These are phyloP conservation scores for Hyperoodon ampullatus DNA, from an alignment of 2,113 vertebrate species.

Conservation along the genomic window DNA sequence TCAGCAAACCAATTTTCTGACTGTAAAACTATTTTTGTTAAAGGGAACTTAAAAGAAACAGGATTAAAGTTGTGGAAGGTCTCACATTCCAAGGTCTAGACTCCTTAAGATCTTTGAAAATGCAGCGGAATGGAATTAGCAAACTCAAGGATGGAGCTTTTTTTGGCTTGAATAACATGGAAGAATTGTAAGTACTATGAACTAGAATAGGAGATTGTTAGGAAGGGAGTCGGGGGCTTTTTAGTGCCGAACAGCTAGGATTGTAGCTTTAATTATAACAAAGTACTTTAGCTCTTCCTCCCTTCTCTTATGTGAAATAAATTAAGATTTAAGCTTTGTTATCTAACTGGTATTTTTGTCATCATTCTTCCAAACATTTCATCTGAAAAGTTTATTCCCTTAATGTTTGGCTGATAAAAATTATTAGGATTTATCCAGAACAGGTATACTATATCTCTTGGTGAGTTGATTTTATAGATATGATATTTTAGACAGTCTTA, in stretches of 20 bases:
- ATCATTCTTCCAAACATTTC: neutral
- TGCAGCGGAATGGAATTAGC: slow-evolving; percentile 96
- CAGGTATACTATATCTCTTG: neutral
- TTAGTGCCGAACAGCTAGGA: neutral
- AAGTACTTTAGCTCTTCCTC: neutral
- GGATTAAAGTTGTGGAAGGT: slow-evolving; percentile 95
- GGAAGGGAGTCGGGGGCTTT: neutral
- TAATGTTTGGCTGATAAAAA: slow-evolving; percentile 29
- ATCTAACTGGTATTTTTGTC: slow-evolving; percentile 28
- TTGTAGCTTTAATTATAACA: slow-evolving; percentile 30
- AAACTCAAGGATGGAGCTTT: slow-evolving; percentile 98
- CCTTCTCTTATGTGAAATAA: slow-evolving; percentile 18
- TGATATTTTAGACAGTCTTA: slow-evolving; percentile 48
- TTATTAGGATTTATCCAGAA: slow-evolving; percentile 17
- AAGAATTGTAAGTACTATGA: slow-evolving; percentile 89
- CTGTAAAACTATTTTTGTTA: slow-evolving; percentile 57
- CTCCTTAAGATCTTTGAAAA: slow-evolving; percentile 94
- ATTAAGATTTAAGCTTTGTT: slow-evolving; percentile 27
- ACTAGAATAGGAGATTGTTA: slow-evolving; percentile 64
- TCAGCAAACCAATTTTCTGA: slow-evolving; percentile 9
- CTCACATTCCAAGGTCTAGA: slow-evolving; percentile 98
- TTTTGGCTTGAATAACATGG: slow-evolving; percentile 97
- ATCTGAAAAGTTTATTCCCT: slow-evolving; percentile 24
- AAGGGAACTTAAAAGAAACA: slow-evolving; percentile 97
- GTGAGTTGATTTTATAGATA: slow-evolving; percentile 37